Percentiles rank a stretch among this genome's conserved stretches.
These are phyloP conservation scores for Coreoperca whiteheadi DNA, from an alignment of 2,113 vertebrate species.

Conservation along the genomic window DNA sequence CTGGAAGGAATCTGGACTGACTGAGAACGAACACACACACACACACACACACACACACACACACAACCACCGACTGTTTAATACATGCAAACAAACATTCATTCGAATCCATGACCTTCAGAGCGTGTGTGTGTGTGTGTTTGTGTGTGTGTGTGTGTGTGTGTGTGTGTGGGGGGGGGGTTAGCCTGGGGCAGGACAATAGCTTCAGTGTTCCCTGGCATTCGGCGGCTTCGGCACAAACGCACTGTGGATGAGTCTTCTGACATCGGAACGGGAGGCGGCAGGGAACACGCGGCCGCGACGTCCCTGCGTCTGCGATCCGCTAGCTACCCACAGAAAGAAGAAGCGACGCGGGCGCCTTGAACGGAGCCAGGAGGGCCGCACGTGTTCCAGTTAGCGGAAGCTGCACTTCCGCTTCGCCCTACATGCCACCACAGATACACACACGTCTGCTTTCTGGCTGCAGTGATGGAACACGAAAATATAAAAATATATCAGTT, in stretches of 20 bases:
- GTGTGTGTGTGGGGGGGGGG: too few relatives aligned
- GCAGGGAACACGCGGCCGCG: constrained; percentile 15
- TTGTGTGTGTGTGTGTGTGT: too few relatives aligned
- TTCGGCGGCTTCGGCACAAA: constrained; percentile 29
- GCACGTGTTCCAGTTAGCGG: neutral
- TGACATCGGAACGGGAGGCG: constrained; percentile 8
- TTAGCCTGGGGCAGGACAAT: constrained; percentile 39
- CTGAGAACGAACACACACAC: neutral
- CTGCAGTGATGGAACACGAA: too few relatives aligned
- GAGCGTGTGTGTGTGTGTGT: too few relatives aligned
- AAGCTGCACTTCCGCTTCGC: neutral
- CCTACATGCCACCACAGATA: neutral
- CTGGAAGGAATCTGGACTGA: constrained; percentile 12
- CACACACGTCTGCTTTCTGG: too few relatives aligned
- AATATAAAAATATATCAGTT: too few relatives aligned
- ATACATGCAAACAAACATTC: constrained; percentile 21
- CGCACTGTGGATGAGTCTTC: neutral
- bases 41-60: neutral
- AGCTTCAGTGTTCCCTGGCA: constrained; percentile 44
- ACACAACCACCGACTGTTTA: neutral
- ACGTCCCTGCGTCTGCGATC: constrained; percentile 7
- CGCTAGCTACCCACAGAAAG: neutral
- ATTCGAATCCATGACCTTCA: constrained; percentile 23
- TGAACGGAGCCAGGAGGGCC: neutral
- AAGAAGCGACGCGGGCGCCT: neutral